Conservation (phyloP, 2,113 vertebrate genomes). For the Oncorhynchus tshawytscha region DNA sequence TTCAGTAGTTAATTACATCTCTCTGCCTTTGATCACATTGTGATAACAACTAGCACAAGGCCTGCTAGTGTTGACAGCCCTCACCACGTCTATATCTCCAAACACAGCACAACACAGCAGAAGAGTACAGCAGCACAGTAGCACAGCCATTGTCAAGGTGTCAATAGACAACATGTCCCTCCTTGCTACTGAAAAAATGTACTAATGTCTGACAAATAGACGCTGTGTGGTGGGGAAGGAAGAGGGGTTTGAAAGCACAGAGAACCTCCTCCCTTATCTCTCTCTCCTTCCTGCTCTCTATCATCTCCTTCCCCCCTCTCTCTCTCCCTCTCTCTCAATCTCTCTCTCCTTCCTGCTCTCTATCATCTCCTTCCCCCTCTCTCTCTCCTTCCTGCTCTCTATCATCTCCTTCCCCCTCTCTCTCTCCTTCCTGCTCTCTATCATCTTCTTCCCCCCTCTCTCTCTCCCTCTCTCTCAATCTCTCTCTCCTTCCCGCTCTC, state of each 20-base stretch:
- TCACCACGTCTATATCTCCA: too few species aligned
- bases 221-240: conserved; percentile 8
- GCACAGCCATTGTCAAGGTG: conserved; percentile 8
- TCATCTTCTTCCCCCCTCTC: too few species aligned
- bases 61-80: not conserved
- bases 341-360: too few species aligned
- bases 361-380: too few species aligned
- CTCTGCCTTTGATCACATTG: not conserved
- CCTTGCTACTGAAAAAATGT: not conserved
- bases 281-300: conserved; percentile 5
- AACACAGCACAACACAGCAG: too few species aligned
- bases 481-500: conserved; percentile 3
- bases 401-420: too few species aligned
- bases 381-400: not conserved
- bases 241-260: not conserved
- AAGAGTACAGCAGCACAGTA: not conserved
- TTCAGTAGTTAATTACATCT: not conserved
- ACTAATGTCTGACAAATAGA: not conserved
- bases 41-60: not conserved
- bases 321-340: not conserved
- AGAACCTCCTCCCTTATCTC: conserved; percentile 20
- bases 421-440: too few species aligned
- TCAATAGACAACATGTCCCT: conserved; percentile 6
- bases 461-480: not conserved
- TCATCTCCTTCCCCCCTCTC: not conserved